A percentile compares a stretch with the other conserved stretches of the same genome.
Conservation (phyloP, 2,797 vertebrate genomes). For the Spinus olivaceus region DNA sequence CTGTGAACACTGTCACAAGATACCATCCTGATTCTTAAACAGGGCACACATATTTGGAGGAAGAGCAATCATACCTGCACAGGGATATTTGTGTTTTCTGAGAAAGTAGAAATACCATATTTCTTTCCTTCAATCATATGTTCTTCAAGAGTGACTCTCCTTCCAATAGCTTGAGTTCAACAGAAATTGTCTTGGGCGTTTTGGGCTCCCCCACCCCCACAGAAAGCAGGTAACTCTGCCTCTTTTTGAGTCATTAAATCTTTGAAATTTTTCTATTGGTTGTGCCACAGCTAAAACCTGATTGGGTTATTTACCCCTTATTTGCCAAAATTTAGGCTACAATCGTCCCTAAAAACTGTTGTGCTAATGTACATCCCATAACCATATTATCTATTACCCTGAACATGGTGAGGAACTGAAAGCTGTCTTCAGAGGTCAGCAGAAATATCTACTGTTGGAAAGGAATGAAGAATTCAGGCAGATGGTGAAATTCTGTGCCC, state of each 20-base stretch:
- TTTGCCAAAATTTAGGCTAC: background rate
- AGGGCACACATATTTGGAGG: background rate
- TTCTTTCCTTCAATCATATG: background rate
- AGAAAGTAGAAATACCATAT: background rate
- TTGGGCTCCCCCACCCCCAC: fast-evolving
- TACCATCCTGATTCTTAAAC: background rate
- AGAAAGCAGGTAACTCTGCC: background rate
- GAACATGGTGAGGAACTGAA: background rate
- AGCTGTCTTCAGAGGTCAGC: background rate
- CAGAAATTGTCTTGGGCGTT: background rate
- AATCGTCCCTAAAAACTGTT: background rate
- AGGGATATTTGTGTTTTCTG: background rate
- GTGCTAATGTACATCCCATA: background rate
- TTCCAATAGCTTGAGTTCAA: background rate
- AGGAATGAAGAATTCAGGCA: background rate
- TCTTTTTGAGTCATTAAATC: background rate
- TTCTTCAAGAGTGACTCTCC: background rate
- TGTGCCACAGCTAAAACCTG: background rate
- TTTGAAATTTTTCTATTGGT: background rate
- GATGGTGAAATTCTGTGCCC: no score
- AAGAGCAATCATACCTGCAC: background rate
- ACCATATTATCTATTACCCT: no score
- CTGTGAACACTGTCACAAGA: no score
- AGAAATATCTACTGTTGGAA: background rate
- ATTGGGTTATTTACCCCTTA: background rate